phyloP scores from a whole-genome alignment of 2,888 invertebrate species.

The Sylvicola cinctus region DNA sequence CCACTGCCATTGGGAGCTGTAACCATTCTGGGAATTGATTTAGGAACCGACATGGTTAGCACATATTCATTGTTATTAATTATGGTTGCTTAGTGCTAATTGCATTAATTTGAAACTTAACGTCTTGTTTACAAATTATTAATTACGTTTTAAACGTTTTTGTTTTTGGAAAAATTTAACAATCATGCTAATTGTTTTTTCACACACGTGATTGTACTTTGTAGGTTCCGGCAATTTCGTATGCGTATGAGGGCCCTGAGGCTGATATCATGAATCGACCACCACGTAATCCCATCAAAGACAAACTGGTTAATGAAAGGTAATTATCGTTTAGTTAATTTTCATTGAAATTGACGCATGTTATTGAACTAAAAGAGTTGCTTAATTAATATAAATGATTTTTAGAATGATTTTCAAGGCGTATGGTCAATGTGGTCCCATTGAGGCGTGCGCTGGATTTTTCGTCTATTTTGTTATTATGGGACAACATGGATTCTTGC shows the following conservation, averaged over 20 bases:
- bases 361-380: no score
- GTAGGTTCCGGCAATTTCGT: slow-evolving; percentile 59
- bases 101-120: no score
- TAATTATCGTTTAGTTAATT: no score
- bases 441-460: slow-evolving; percentile 99
- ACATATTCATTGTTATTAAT: no score
- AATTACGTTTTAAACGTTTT: no score
- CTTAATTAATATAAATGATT: background rate
- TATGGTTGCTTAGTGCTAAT: no score
- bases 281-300: slow-evolving; percentile 62
- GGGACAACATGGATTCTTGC: slow-evolving; percentile 98
- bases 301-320: slow-evolving; percentile 60
- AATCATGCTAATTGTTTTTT: no score
- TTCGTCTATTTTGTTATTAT: slow-evolving; percentile 99
- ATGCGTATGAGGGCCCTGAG: slow-evolving; percentile 73
- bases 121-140: no score
- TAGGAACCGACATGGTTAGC: slow-evolving; percentile 96
- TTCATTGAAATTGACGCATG: no score
- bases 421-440: slow-evolving; percentile 99
- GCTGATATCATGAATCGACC: slow-evolving; percentile 75
- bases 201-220: background rate
- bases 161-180: no score
- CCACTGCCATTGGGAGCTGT: slow-evolving; percentile 92
- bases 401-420: slow-evolving; percentile 95
- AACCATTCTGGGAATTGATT: slow-evolving; percentile 95